Evolutionary conservation across 2,888 invertebrate species (phyloP).

Genomic region (Synergus gifuensis): DNA sequence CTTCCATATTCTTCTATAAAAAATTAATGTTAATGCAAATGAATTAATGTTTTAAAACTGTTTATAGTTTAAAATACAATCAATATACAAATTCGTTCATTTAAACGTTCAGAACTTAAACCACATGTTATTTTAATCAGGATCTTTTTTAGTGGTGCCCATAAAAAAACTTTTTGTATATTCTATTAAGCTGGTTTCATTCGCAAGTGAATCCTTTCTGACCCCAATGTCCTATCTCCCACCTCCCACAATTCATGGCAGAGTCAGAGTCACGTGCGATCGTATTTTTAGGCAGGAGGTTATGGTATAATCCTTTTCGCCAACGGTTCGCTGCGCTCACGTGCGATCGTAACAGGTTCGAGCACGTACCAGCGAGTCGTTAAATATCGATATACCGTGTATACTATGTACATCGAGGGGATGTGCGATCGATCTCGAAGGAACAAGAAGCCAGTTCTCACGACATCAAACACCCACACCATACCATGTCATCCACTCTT

Average conservation of each 20-base stretch:
- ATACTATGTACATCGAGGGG: constrained; percentile 42
- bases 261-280: constrained; percentile 28
- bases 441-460: constrained; percentile 57
- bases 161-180: neutral
- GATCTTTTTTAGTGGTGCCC: neutral
- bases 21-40: no score
- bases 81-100: no score
- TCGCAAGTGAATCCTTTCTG: neutral
- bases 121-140: neutral
- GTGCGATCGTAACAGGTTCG: constrained; percentile 52
- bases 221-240: neutral
- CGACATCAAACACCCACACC: constrained; percentile 49
- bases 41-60: no score
- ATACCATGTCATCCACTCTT: neutral
- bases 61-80: no score
- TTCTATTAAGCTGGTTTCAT: neutral
- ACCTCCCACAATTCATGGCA: constrained; percentile 7
- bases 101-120: no score
- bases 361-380: constrained; percentile 52
- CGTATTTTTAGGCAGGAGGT: constrained; percentile 31
- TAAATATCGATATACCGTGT: constrained; percentile 49
- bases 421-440: constrained; percentile 55
- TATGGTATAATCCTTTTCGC: constrained; percentile 39
- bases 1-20: no score
- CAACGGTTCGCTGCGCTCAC: constrained; percentile 49